phyloP scores from a whole-genome alignment of 2,888 invertebrate species.

The Apamea epomidion region DNA sequence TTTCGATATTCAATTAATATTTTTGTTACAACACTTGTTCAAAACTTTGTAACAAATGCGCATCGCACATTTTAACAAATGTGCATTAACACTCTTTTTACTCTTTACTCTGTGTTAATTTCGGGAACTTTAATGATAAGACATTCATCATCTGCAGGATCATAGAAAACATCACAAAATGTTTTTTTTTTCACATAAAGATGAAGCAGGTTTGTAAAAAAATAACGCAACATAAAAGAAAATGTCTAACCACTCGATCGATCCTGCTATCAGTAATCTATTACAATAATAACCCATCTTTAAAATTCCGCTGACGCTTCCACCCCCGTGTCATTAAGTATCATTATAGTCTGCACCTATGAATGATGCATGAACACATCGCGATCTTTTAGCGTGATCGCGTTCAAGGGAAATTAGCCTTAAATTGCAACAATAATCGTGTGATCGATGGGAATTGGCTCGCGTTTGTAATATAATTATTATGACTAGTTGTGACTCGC shows the following conservation, averaged over 20 bases:
- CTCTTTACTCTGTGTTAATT: constrained; percentile 10
- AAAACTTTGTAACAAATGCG: neutral
- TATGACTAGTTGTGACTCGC: constrained; percentile 48
- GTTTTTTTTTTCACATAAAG: neutral
- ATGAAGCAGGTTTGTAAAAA: neutral
- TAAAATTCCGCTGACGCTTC: constrained; percentile 54
- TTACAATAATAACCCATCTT: constrained; percentile 62
- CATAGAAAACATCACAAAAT: neutral
- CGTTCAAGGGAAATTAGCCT: constrained; percentile 80
- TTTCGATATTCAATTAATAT: neutral
- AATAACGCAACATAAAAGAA: constrained; percentile 26
- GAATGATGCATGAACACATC: constrained; percentile 85
- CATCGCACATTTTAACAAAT: neutral
- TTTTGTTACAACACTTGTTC: too few relatives aligned
- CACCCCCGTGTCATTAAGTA: constrained; percentile 77
- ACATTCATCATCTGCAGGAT: neutral
- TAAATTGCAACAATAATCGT: constrained; percentile 80
- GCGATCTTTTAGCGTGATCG: constrained; percentile 79
- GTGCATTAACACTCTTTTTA: neutral
- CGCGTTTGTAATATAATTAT: constrained; percentile 55
- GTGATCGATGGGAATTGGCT: constrained; percentile 61
- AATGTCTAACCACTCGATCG: constrained; percentile 19
- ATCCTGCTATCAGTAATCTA: constrained; percentile 24
- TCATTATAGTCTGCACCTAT: constrained; percentile 80
- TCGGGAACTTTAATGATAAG: neutral